Percentiles rank a stretch among this genome's conserved stretches.
phyloP scores from a whole-genome alignment of 2,797 vertebrate species.

The Danio aesculapii region DNA sequence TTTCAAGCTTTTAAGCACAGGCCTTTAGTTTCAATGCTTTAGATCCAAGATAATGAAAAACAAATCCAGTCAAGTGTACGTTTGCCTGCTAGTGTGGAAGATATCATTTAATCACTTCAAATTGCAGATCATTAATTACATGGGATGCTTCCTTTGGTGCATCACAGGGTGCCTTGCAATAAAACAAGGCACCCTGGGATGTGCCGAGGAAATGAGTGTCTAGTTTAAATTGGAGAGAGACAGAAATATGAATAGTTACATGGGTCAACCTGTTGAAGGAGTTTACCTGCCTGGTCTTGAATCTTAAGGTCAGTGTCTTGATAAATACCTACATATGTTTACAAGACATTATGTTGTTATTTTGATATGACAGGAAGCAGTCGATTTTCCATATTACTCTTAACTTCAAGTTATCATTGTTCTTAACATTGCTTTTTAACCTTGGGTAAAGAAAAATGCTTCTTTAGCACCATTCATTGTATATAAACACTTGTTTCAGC shows the following conservation, averaged over 20 bases:
- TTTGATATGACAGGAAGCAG: no score
- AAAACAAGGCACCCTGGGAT: conserved; percentile 16
- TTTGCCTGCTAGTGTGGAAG: background rate
- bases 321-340: background rate
- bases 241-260: background rate
- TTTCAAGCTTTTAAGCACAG: background rate
- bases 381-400: no score
- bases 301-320: background rate
- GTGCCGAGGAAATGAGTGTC: background rate
- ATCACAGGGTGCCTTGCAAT: conserved; percentile 21
- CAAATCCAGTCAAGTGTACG: background rate
- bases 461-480: no score
- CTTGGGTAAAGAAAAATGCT: no score
- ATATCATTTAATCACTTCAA: background rate
- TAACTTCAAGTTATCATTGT: no score
- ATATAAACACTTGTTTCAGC: no score
- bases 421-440: no score
- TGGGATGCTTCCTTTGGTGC: conserved; percentile 1
- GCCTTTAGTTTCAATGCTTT: background rate
- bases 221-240: background rate
- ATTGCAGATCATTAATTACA: conserved; percentile 16
- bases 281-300: background rate
- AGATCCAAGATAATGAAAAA: background rate
- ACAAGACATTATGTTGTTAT: background rate
- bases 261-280: background rate